phyloP scores from a whole-genome alignment of 2,797 vertebrate species.

The Sebastolobus altivelis region DNA sequence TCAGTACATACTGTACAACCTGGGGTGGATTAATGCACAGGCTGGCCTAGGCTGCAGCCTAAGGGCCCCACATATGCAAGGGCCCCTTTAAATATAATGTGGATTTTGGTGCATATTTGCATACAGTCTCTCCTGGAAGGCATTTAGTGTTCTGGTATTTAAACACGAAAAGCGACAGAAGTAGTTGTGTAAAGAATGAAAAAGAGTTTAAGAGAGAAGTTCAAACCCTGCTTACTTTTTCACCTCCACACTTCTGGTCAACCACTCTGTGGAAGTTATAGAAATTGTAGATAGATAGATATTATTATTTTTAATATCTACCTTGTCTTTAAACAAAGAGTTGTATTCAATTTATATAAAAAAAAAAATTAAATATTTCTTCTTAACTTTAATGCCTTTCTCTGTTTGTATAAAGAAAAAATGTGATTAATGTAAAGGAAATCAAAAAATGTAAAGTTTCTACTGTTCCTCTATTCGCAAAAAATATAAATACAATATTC shows the following conservation, averaged over 20 bases:
- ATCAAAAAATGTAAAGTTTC: not conserved
- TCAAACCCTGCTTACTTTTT: not conserved
- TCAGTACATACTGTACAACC: not conserved
- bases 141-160: not conserved
- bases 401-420: not conserved
- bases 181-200: not conserved
- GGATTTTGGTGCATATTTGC: too few relatives aligned
- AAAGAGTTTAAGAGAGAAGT: not conserved
- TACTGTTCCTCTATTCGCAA: conserved; percentile 6
- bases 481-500: conserved; percentile 53
- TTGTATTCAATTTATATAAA: not conserved
- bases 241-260: not conserved
- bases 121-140: too few relatives aligned
- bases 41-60: too few relatives aligned
- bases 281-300: not conserved
- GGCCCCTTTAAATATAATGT: too few relatives aligned
- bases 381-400: not conserved
- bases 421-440: not conserved
- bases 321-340: not conserved
- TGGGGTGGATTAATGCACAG: too few relatives aligned
- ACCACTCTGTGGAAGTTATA: not conserved
- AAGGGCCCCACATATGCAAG: too few relatives aligned
- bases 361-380: too few relatives aligned
- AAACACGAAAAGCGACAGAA: not conserved
- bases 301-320: too few relatives aligned